Conservation (phyloP, 2,888 invertebrate genomes). For the Nemotelus nigrinus region DNA sequence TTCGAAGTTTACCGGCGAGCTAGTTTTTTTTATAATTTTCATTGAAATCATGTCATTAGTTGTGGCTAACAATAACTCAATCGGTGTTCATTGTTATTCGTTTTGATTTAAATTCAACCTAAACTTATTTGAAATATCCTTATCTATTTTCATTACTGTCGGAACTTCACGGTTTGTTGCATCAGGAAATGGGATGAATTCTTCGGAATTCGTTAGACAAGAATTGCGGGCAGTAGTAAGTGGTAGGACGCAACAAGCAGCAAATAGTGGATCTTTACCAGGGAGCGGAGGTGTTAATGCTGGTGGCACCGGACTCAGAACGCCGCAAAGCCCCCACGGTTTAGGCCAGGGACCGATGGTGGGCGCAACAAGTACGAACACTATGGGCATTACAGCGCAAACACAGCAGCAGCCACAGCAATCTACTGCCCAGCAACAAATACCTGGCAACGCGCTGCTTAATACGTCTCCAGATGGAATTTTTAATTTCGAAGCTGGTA, state of each 20-base stretch:
- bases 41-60: slow-evolving; percentile 36
- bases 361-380: slow-evolving; percentile 61
- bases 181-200: slow-evolving; percentile 69
- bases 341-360: slow-evolving; percentile 60
- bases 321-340: slow-evolving; percentile 63
- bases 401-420: slow-evolving; percentile 53
- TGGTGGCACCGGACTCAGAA: slow-evolving; percentile 55
- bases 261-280: slow-evolving; percentile 57
- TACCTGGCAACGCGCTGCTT: slow-evolving; percentile 57
- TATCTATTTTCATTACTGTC: slow-evolving; percentile 20
- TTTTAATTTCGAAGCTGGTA: slow-evolving; percentile 64
- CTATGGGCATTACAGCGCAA: slow-evolving; percentile 53
- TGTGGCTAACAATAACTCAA: slow-evolving; percentile 35
- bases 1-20: slow-evolving; percentile 25
- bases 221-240: slow-evolving; percentile 90
- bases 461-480: slow-evolving; percentile 63
- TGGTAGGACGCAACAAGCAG: slow-evolving; percentile 72
- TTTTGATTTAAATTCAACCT: not conserved
- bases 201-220: slow-evolving; percentile 90
- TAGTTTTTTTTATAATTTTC: slow-evolving; percentile 43
- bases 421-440: slow-evolving; percentile 49
- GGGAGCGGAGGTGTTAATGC: slow-evolving; percentile 55
- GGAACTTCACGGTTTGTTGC: not conserved
- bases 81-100: slow-evolving; percentile 21
- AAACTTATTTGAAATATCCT: not conserved